Conservation (phyloP, 1,140 invertebrate genomes). For the Megathymus violae region DNA sequence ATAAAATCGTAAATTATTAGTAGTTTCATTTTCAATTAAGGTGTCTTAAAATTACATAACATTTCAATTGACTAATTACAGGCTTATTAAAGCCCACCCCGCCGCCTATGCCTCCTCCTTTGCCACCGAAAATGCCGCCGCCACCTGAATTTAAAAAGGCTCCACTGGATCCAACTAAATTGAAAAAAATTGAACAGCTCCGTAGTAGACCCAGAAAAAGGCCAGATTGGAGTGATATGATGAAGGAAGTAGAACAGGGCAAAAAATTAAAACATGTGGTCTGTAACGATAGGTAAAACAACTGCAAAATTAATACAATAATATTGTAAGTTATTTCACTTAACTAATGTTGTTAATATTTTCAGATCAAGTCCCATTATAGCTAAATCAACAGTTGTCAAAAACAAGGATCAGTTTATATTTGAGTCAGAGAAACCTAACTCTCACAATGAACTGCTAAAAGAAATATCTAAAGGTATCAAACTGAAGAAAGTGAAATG, state of each 20-base stretch:
- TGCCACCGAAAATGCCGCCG: constrained; percentile 90
- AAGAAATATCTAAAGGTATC: constrained; percentile 92
- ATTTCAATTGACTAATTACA: constrained; percentile 39
- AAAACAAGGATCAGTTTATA: constrained; percentile 91
- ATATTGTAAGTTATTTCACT: constrained; percentile 23
- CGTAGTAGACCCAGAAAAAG: constrained; percentile 90
- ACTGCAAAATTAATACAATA: constrained; percentile 32
- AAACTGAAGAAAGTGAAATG: constrained; percentile 90
- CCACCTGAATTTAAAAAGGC: constrained; percentile 84
- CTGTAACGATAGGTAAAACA: constrained; percentile 92
- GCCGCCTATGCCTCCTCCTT: constrained; percentile 84
- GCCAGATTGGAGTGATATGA: constrained; percentile 94
- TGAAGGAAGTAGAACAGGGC: constrained; percentile 94
- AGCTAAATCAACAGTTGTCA: constrained; percentile 85
- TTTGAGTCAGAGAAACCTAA: constrained; percentile 94
- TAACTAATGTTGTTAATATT: too few relatives aligned
- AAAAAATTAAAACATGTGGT: constrained; percentile 91
- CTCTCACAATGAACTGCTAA: constrained; percentile 91
- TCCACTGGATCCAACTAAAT: constrained; percentile 81
- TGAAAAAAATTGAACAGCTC: constrained; percentile 86
- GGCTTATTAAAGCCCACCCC: constrained; percentile 79
- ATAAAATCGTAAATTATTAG: background rate
- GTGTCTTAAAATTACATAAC: background rate
- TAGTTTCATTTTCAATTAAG: too few relatives aligned
- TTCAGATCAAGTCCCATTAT: constrained; percentile 85